Conservation (phyloP, 2,797 vertebrate genomes). For the Fratercula arctica region DNA sequence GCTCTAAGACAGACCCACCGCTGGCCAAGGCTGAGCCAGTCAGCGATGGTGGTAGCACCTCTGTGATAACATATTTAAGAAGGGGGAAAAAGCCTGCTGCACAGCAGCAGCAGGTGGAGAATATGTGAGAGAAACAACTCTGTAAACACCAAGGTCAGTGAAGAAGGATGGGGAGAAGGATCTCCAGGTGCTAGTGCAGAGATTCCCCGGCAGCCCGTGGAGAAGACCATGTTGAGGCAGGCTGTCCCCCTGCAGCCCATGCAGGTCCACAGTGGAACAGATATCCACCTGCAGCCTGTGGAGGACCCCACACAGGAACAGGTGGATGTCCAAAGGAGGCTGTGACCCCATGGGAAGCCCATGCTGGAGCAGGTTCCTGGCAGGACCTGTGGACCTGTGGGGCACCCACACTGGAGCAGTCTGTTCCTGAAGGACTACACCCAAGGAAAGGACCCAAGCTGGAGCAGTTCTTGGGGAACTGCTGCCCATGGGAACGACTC, state of each 20-base stretch:
- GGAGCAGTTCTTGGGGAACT: too few relatives aligned
- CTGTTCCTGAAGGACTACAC: background rate
- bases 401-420: fast-evolving
- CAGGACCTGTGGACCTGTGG: background rate
- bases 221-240: background rate
- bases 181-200: background rate
- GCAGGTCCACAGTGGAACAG: background rate
- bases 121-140: background rate
- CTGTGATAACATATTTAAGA: background rate
- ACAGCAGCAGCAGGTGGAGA: background rate
- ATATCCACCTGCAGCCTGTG: too few relatives aligned
- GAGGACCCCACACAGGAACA: background rate
- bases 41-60: fast-evolving
- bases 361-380: background rate
- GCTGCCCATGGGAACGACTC: too few relatives aligned
- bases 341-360: too few relatives aligned
- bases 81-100: background rate
- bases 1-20: background rate
- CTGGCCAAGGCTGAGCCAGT: background rate
- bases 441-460: background rate
- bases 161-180: background rate
- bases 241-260: too few relatives aligned
- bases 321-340: background rate
- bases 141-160: background rate
- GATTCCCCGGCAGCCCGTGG: background rate